Percentiles rank a stretch among this genome's conserved stretches.
Evolutionary conservation across 2,888 invertebrate species (phyloP).

Genomic region (Himalopsyche japonica): DNA sequence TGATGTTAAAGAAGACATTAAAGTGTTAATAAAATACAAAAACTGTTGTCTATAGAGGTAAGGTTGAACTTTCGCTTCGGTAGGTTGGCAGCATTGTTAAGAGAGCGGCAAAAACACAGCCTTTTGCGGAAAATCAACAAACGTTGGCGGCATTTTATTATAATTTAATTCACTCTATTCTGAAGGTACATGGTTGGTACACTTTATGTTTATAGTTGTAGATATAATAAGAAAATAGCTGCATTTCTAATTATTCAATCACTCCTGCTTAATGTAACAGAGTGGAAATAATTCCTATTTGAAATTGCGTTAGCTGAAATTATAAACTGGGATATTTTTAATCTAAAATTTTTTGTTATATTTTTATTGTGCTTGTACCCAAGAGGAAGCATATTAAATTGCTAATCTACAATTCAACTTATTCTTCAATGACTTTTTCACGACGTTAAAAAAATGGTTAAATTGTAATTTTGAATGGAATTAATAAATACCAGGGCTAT

Average conservation of each 20-base stretch:
- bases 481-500: no score
- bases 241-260: neutral
- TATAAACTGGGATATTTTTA: no score
- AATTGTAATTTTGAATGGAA: no score
- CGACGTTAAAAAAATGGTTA: no score
- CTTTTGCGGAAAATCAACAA: constrained; percentile 1
- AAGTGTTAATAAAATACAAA: neutral
- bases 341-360: no score
- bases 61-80: constrained; percentile 1
- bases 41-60: neutral
- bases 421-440: no score
- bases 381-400: no score
- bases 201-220: neutral
- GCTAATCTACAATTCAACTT: no score
- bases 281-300: no score
- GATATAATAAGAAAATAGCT: neutral
- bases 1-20: neutral
- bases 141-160: neutral
- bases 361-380: no score
- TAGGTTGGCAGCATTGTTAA: neutral
- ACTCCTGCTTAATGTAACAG: neutral
- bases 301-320: no score
- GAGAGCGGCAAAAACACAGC: neutral
- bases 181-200: neutral
- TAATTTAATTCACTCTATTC: neutral